Evolutionary conservation across 2,797 vertebrate genomes (phyloP).

Genomic region (Picus viridis): DNA sequence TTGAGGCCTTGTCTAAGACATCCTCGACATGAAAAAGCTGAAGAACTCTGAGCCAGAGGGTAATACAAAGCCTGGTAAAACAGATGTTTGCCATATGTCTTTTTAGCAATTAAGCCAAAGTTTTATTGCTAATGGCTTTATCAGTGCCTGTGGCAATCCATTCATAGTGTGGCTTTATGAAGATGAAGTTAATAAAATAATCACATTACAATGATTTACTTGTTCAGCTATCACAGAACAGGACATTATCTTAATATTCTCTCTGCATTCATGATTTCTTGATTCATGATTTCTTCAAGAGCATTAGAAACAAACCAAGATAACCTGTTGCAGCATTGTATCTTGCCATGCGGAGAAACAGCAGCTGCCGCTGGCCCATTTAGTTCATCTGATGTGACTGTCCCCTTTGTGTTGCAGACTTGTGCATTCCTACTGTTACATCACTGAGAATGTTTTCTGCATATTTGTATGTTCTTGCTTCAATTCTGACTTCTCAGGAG

Average conservation of each 20-base stretch:
- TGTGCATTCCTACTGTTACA: neutral
- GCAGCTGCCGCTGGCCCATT: neutral
- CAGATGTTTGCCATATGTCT: conserved; percentile 31
- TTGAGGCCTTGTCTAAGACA: neutral
- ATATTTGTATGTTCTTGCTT: neutral
- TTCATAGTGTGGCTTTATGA: conserved; percentile 20
- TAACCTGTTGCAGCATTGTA: neutral
- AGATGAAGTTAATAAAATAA: conserved; percentile 48
- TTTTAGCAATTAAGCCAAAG: conserved; percentile 41
- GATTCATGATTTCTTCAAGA: neutral
- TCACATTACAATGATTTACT: neutral
- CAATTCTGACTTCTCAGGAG: neutral
- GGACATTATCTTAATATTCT: conserved; percentile 17
- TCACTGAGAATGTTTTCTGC: neutral
- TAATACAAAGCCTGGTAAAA: conserved; percentile 24
- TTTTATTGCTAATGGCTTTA: conserved; percentile 41
- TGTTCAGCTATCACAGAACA: conserved; percentile 30
- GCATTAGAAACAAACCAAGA: neutral
- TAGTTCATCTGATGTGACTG: neutral
- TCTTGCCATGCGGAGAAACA: neutral
- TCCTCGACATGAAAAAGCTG: neutral
- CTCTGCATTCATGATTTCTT: neutral
- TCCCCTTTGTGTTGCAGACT: neutral
- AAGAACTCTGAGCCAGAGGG: neutral
- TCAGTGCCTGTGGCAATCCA: conserved; percentile 52